These are phyloP conservation scores for Drosophila pseudoananassae DNA, from an alignment of 1,140 invertebrate genomes.

Conservation along the genomic window DNA sequence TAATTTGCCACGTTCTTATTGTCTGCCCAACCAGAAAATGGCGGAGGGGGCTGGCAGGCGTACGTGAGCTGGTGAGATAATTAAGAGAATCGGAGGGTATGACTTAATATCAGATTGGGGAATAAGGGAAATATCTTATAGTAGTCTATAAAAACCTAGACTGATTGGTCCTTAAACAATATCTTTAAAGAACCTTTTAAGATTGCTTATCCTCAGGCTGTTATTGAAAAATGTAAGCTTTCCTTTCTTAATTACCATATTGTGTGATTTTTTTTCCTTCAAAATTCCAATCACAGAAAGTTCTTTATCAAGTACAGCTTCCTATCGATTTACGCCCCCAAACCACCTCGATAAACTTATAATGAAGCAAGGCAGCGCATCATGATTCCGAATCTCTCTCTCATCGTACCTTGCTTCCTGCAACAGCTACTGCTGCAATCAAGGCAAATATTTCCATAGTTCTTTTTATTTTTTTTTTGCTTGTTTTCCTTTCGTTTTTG, in stretches of 20 bases:
- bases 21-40: conserved; percentile 37
- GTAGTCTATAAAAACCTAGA: neutral
- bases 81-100: conserved; percentile 16
- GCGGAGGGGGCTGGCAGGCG: conserved; percentile 1
- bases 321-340: neutral
- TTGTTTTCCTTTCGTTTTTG: conserved; percentile 12
- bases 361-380: conserved; percentile 40
- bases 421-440: conserved; percentile 40
- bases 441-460: conserved; percentile 49
- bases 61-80: conserved; percentile 48
- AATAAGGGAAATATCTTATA: too few species aligned
- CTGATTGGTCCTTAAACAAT: too few species aligned
- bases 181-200: neutral
- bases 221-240: neutral
- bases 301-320: conserved; percentile 17
- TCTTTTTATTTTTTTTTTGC: conserved; percentile 25
- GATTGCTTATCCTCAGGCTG: neutral
- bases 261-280: conserved; percentile 17
- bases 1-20: conserved; percentile 52
- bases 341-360: conserved; percentile 27
- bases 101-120: neutral
- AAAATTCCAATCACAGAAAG: conserved; percentile 34
- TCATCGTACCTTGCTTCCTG: conserved; percentile 23
- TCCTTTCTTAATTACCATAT: conserved; percentile 21
- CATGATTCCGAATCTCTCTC: conserved; percentile 18